Percentiles rank a stretch among this genome's conserved stretches.
phyloP scores from a whole-genome alignment of 2,888 invertebrate genomes.

The Leucophora obtusa region DNA sequence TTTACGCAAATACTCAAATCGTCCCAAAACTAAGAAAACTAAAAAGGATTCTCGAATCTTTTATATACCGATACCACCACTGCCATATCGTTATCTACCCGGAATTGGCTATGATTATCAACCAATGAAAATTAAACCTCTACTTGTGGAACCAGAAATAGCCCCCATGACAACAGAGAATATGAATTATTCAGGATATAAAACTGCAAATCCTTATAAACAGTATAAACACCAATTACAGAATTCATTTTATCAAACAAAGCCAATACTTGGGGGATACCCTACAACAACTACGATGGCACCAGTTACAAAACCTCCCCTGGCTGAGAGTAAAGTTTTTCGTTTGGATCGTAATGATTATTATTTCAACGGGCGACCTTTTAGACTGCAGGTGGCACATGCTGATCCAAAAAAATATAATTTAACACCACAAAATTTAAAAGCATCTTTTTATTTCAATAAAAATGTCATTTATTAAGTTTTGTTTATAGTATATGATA shows the following conservation, averaged over 20 bases:
- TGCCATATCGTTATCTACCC: slow-evolving; percentile 91
- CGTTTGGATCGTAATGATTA: slow-evolving; percentile 73
- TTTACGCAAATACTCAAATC: slow-evolving; percentile 74
- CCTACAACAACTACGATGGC: slow-evolving; percentile 37
- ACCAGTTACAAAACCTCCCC: slow-evolving; percentile 42
- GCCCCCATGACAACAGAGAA: slow-evolving; percentile 23
- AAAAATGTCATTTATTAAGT: slow-evolving; percentile 77
- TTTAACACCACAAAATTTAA: slow-evolving; percentile 74
- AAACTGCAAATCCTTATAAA: slow-evolving; percentile 50
- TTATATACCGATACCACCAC: slow-evolving; percentile 90
- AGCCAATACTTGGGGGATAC: slow-evolving; percentile 11
- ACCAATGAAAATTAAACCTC: slow-evolving; percentile 80
- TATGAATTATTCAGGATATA: slow-evolving; percentile 41
- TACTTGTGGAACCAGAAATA: slow-evolving; percentile 36
- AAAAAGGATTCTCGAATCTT: slow-evolving; percentile 88
- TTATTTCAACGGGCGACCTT: slow-evolving; percentile 75
- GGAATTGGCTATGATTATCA: slow-evolving; percentile 91
- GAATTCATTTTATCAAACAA: slow-evolving; percentile 48
- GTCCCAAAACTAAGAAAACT: slow-evolving; percentile 74
- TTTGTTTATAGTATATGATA: slow-evolving; percentile 19
- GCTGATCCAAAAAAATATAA: slow-evolving; percentile 68
- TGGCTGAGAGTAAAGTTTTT: slow-evolving; percentile 70
- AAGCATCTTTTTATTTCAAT: slow-evolving; percentile 76
- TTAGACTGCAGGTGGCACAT: slow-evolving; percentile 73
- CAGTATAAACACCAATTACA: slow-evolving; percentile 54